Percentiles rank a stretch among this genome's conserved stretches.
Conservation (phyloP, 2,797 vertebrate species). For the Scolopax rusticola region DNA sequence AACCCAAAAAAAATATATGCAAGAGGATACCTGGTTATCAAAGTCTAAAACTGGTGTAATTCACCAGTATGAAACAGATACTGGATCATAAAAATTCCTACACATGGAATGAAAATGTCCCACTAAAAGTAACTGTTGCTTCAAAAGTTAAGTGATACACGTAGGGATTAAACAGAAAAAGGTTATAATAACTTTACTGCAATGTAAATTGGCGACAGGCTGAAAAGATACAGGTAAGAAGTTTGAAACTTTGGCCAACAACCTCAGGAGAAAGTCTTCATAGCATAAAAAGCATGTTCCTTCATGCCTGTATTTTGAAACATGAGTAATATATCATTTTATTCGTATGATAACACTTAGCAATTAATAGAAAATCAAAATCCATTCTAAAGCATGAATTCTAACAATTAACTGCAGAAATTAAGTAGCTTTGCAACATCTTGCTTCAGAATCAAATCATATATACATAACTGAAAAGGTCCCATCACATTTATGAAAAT, state of each 20-base stretch:
- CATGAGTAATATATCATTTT: constrained; percentile 52
- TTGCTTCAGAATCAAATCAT: constrained; percentile 71
- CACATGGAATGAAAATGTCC: constrained; percentile 72
- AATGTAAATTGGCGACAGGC: constrained; percentile 63
- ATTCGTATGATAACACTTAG: constrained; percentile 54
- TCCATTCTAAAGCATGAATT: constrained; percentile 70
- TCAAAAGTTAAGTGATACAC: constrained; percentile 65
- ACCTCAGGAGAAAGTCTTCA: constrained; percentile 70
- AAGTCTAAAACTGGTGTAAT: constrained; percentile 53
- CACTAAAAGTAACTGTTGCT: constrained; percentile 64
- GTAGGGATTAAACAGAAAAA: constrained; percentile 69
- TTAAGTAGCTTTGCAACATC: constrained; percentile 66
- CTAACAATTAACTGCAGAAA: constrained; percentile 74
- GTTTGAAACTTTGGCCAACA: constrained; percentile 69
- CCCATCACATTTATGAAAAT: constrained; percentile 75
- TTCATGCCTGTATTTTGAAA: constrained; percentile 78
- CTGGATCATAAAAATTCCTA: constrained; percentile 58
- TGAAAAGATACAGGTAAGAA: constrained; percentile 45
- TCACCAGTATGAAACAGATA: constrained; percentile 46
- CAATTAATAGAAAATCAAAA: constrained; percentile 74
- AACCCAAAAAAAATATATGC: constrained; percentile 37
- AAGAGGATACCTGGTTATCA: constrained; percentile 23
- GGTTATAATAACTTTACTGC: constrained; percentile 53
- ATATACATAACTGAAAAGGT: constrained; percentile 71
- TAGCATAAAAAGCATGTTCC: constrained; percentile 75